Base-by-base conservation (phyloP, 2,888 invertebrate genomes). In the Ophonus ardosiacus region DNA sequence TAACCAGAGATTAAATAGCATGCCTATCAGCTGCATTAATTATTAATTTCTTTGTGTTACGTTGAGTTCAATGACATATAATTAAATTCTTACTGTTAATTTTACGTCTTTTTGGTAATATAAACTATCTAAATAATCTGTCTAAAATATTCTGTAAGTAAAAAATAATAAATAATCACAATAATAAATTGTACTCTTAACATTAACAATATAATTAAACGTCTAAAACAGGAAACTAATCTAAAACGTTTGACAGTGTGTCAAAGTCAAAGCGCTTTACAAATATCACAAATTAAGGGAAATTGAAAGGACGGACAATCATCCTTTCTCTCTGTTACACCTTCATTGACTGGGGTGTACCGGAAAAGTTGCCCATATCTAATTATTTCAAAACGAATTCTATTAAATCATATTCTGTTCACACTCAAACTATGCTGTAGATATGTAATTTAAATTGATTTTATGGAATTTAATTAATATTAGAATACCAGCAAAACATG, bases 211-310 rank as follows among this genome's bases (percentile, higher is more conserved):
- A 63, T 38, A 56, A 76, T 24, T 51, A 81, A 56, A 83, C 57
- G 40, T 40, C 61, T 76, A 74, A 76, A 71, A 71, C 68, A 71
- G 71, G 51, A 82, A 82, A 76, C 61, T 78, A 84, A 56, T 51
- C 84, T 84, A 84, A 78, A 84, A 78, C 84, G 59, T 63, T 78
- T 74, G 71, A 74, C 71, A 18, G 18, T 43, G 43, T 43, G 74
- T 74, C 18, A 82, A 56, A 31, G 81, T 71, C 81, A 81, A 78
- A 84, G 31, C 63, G 78, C 68, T 78, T 78, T 65, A 84, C 65
- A 84, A 78, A 84, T 84, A 84, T 84, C 84, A 84, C 84, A 84
- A 84, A 84, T 76, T 43, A 82, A 84, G 84, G 78, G 84, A 78
- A 84, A 78, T 61, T 51, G 84, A 78, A 84, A 84, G 84, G 84